These are phyloP conservation scores for Ibidorhyncha struthersii DNA, from an alignment of 2,113 vertebrate species.

Conservation along the genomic window DNA sequence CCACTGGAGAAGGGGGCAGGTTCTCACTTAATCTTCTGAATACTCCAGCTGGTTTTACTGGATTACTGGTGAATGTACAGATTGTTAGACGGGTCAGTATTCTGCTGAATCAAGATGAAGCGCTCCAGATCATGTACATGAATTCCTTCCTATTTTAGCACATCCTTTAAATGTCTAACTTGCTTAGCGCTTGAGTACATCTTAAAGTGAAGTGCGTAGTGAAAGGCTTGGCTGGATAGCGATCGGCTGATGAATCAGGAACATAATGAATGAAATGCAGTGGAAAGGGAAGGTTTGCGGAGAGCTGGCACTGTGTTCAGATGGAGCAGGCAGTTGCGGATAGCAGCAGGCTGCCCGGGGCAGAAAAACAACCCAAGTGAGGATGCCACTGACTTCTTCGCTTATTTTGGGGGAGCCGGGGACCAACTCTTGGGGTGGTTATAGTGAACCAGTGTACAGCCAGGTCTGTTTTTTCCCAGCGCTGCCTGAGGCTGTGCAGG, in stretches of 20 bases:
- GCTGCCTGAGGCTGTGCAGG: not conserved
- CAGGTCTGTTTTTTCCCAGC: not conserved
- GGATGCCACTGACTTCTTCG: not conserved
- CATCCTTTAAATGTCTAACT: not conserved
- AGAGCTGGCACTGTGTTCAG: not conserved
- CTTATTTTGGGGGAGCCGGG: not conserved
- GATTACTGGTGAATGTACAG: not conserved
- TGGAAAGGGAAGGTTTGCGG: not conserved
- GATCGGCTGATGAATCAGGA: not conserved
- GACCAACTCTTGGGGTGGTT: not conserved
- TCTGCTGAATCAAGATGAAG: not conserved
- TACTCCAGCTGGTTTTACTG: not conserved
- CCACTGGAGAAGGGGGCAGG: not conserved
- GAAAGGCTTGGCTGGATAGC: not conserved
- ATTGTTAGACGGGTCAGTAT: not conserved
- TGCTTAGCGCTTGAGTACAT: not conserved
- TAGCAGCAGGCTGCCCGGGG: not conserved
- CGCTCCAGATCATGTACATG: not conserved
- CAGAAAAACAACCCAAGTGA: not conserved
- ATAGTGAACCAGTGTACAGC: accelerated
- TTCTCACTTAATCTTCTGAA: not conserved
- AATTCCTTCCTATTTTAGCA: not conserved
- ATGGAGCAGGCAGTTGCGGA: not conserved
- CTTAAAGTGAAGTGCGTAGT: not conserved
- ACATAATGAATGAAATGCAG: not conserved